Base-by-base conservation (phyloP, 2,797 vertebrate genomes). In the Odontamblyopus lacepedii region DNA sequence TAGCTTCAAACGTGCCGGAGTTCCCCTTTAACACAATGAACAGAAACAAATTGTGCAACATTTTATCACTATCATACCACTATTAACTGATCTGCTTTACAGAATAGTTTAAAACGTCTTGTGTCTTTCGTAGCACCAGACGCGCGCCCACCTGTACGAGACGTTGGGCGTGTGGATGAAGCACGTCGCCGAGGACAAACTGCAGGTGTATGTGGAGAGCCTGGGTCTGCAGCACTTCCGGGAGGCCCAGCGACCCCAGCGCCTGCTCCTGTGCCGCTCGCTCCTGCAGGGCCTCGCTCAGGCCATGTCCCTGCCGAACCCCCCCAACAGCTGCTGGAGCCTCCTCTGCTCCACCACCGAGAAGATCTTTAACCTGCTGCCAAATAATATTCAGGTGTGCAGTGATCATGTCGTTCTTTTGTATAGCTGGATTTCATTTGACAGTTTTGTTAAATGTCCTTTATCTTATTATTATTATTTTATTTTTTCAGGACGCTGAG, bases 161-260 rank as follows among this genome's bases (percentile, higher is more conserved):
- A 95, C 89, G 4, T 69, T 96, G 15, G 85, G 94, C 18, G 44
- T 82, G 26, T 99, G 98, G 97, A 95, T 98, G 95, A 98, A 96
- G 80, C 93, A 98, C 0, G 89, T 98, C 18, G 87, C 96, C 0
- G 96, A 97, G 57, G 96, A 99, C 85, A 98, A 98, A 80, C 89
- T 98, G 2, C 94, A 95, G 83, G 88, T 90, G 30, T 96, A 94
- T 65, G 80, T 93, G 51, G 95, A 96, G 88, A 93, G 87, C 27
- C 85, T 96, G 73, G 92, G 96, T 50, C 78, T 95, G 74, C 93
- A 95, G 80, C 94, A 93, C 59, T 97, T 98, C 85, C 87, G 93
- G 76, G 65, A 79, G 0, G 80, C 88, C 16, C 82, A 82, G 0
- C 71, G 53, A 6, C 67, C 82, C 29, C 87, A 87, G 80, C 80